These are phyloP conservation scores for Chironomus riparius DNA, from an alignment of 2,888 invertebrate genomes.

Conservation along the genomic window DNA sequence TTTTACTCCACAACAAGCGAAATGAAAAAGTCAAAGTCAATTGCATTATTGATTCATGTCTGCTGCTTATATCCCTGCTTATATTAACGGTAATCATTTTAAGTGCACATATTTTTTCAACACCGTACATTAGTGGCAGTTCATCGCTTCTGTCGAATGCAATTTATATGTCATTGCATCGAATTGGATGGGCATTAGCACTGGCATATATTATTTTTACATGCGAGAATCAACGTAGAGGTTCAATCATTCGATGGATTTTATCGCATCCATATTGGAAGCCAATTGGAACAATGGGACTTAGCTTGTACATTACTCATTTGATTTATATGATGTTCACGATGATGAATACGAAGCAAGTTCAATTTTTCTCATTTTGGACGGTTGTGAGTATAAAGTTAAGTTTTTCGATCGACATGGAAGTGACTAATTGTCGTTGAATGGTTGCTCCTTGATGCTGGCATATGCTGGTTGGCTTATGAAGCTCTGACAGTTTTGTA, in stretches of 20 bases:
- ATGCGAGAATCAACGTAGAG: constrained; percentile 1
- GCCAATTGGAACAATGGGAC: constrained; percentile 9
- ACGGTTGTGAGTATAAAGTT: neutral
- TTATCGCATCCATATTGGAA: constrained; percentile 14
- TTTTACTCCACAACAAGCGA: constrained; percentile 37
- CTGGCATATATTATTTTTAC: constrained; percentile 9
- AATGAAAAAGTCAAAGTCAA: constrained; percentile 35
- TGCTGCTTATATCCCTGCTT: neutral
- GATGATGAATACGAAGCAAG: neutral
- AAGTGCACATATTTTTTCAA: neutral
- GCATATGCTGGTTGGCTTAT: too few species aligned
- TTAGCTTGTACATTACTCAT: neutral
- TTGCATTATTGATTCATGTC: neutral
- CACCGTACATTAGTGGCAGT: neutral
- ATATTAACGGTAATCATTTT: neutral
- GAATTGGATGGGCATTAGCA: neutral
- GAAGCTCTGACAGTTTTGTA: too few species aligned
- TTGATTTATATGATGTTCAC: neutral
- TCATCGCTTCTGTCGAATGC: neutral
- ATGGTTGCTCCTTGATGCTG: too few species aligned
- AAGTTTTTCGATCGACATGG: neutral
- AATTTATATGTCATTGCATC: neutral
- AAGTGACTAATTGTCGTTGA: too few species aligned
- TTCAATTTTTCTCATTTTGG: neutral
- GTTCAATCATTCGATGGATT: constrained; percentile 11